Evolutionary conservation across 1,140 invertebrate species (phyloP), one percentile per base, ranked within the genome.

Genomic region (Ooceraea biroi): DNA sequence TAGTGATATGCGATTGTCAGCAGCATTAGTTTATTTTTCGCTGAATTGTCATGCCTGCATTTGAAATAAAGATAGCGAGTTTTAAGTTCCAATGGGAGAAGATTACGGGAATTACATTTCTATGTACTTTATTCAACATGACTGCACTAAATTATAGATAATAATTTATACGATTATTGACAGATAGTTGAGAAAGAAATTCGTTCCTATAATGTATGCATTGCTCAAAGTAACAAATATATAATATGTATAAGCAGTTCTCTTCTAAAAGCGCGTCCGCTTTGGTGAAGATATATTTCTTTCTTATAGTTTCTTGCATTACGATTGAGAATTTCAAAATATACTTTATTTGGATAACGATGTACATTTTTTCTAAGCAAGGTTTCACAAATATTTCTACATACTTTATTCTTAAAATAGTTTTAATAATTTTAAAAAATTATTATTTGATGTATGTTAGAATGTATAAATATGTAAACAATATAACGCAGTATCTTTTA

Each of bases 181-280:
- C n/a, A 65, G 52, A 80, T 66, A 71, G 36, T 69, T 71, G 52
- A 5, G n/a, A 69, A 44, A 55, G 48, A 50, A 57, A 71, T 57
- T 80, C 36, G 65, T 69, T 80, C 76, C 50, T 80, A 80, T 22
- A 22, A 19, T 36, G 65, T 65, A 71, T 44, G 7, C 36, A 80
- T 80, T 71, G 76, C 76, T 80, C 76, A 80, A 80, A 52, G 48
- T 76, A 19, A 66, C 60, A 60, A 50, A 14, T 41, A 77, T 66
- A 77, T 77, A 77, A 63, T 63, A 17, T 63, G 19, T 19, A 71
- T 80, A 80, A 69, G 41, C 76, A 58, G 36, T 80, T 69, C 36
- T 71, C 27, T 71, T 44, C n/a, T 80, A 19, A 69, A 80, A 44
- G 57, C 8, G n/a, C 71, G 74, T 66, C 61, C 48, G 48, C 19